Base-by-base conservation (phyloP, 2,113 vertebrate genomes). In the Regulus satrapa region DNA sequence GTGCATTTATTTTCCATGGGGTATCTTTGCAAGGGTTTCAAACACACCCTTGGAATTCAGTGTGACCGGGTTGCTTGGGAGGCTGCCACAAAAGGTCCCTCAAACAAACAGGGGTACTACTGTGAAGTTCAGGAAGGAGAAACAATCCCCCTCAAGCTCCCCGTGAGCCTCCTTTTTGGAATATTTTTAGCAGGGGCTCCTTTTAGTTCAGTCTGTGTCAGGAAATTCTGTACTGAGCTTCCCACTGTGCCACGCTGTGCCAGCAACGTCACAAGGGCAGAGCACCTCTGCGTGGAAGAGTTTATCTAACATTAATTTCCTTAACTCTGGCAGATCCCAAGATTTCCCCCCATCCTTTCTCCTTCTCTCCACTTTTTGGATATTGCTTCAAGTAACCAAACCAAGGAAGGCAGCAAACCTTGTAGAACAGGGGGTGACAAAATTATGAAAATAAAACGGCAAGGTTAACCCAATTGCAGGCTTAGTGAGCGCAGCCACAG, bases 181-280 rank as follows among this genome's bases (percentile, higher is more conserved):
- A 4, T 26, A 62, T 41, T 62, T 82, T 69, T 77, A 73, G 51
- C 2, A 14, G 18, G 26, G 32, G 21, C 12, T 13, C 45, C 56
- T 83, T 68, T 84, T 15, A 62, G 26, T 19, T 69, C 48, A 28
- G 54, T 74, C 59, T 67, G 14, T 29, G 29, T 29, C 36, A 34
- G 84, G 64, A 58, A 73, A 49, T 55, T 80, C 56, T 55, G 40
- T 11, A 5, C 32, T 17, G 74, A 78, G 51, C 59, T 89, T 74
- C 69, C 54, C 3, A 0, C 55, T 54, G 67, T 64, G 75, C 83
- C 79, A 34, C 0, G 0, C 54, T 51, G 36, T 5, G 25, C 69
- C 0, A 0, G 46, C 48, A 29, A 25, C 3, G 0, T 45, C 66
- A 45, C 46, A 5, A 29, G 32, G 58, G 69, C 28, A 32, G 48